phyloP scores from a whole-genome alignment of 2,797 vertebrate genomes.

The Cossypha caffra region DNA sequence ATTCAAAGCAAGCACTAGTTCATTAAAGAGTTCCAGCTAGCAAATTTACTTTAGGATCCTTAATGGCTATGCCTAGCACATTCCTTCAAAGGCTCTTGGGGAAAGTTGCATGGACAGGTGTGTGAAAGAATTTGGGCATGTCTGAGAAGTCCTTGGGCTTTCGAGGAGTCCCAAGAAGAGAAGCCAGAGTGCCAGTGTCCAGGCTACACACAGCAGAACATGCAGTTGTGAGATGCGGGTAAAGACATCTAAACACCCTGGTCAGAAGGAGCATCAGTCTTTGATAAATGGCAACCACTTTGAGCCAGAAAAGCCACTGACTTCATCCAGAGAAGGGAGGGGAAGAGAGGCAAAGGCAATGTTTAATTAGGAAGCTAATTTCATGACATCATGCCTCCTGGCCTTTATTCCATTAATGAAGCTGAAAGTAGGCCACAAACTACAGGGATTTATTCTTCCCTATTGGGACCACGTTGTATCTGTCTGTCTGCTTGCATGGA shows the following conservation, averaged over 20 bases:
- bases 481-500: constrained; percentile 69
- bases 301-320: constrained; percentile 16
- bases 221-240: neutral
- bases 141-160: neutral
- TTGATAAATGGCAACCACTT: neutral
- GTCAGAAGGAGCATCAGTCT: neutral
- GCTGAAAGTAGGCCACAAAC: constrained; percentile 75
- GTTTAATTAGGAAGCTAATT: constrained; percentile 79
- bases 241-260: neutral
- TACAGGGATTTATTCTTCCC: constrained; percentile 60
- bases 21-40: neutral
- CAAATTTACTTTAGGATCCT: neutral
- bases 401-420: constrained; percentile 76
- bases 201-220: neutral
- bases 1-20: neutral
- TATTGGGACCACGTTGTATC: constrained; percentile 65
- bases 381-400: constrained; percentile 76
- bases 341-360: constrained; percentile 53
- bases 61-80: neutral
- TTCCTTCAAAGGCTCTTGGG: neutral
- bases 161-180: neutral
- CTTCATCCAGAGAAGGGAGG: constrained; percentile 32
- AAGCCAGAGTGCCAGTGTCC: neutral
- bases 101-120: neutral
- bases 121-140: neutral